Evolutionary conservation across 1,140 invertebrate species (phyloP).

Genomic region (Aphis gossypii): DNA sequence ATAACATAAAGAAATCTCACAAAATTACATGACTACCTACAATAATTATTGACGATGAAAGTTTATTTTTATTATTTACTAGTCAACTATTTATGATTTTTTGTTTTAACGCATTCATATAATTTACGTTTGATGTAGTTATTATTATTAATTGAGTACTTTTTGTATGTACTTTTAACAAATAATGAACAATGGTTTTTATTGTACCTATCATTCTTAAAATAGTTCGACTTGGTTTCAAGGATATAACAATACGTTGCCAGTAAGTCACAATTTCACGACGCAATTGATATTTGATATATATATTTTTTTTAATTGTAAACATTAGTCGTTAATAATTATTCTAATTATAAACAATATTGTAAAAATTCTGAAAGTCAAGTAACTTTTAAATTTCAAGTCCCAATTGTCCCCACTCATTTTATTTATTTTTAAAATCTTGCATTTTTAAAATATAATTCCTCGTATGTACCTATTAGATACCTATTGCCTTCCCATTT

Average conservation of each 20-base stretch:
- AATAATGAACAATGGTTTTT: constrained; percentile 31
- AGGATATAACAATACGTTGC: constrained; percentile 29
- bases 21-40: not conserved
- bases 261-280: not conserved
- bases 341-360: not conserved
- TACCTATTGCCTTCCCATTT: not conserved
- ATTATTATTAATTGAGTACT: not conserved
- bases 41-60: not conserved
- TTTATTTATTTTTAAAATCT: not conserved
- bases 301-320: not conserved
- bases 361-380: not conserved
- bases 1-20: not conserved
- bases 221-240: not conserved
- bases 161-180: not conserved
- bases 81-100: too few species aligned
- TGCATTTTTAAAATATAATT: not conserved
- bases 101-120: not conserved
- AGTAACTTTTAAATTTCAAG: not conserved
- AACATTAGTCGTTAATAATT: not conserved
- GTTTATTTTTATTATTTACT: too few species aligned
- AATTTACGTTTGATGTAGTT: not conserved
- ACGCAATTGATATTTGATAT: not conserved
- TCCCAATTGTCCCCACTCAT: not conserved
- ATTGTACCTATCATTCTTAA: not conserved
- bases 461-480: not conserved